Conservation (phyloP, 2,888 invertebrate species). For the Brassicogethes aeneus region DNA sequence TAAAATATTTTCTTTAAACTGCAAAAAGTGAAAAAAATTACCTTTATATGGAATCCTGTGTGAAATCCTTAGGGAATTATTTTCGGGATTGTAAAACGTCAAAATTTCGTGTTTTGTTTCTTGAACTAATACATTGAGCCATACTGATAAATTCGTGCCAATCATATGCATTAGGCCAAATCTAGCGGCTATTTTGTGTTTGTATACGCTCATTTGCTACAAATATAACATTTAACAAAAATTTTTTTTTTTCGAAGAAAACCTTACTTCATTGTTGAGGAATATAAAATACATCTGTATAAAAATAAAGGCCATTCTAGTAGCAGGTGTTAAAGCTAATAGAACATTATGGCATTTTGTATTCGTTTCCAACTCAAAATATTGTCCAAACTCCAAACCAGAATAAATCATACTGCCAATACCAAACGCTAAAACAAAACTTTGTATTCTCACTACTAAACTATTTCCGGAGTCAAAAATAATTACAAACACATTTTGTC, state of each 20-base stretch:
- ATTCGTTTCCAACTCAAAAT: conserved; percentile 85
- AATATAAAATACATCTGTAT: conserved; percentile 98
- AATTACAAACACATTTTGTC: neutral
- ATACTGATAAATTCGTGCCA: conserved; percentile 94
- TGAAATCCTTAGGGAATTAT: conserved; percentile 69
- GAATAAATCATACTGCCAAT: conserved; percentile 98
- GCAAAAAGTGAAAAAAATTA: too few species aligned
- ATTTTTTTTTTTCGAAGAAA: too few species aligned
- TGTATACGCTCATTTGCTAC: conserved; percentile 83
- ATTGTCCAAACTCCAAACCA: conserved; percentile 90
- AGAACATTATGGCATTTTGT: conserved; percentile 89
- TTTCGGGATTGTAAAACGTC: conserved; percentile 83
- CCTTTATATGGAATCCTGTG: conserved; percentile 60
- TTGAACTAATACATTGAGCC: conserved; percentile 89
- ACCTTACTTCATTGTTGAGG: conserved; percentile 83
- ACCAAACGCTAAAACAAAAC: conserved; percentile 69
- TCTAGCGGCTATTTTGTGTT: conserved; percentile 79
- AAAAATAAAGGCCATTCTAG: conserved; percentile 92
- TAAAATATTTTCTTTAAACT: too few species aligned
- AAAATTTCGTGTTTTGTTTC: conserved; percentile 94
- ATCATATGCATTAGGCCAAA: conserved; percentile 99
- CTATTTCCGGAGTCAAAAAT: neutral
- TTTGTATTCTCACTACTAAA: conserved; percentile 1
- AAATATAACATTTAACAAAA: conserved; percentile 24
- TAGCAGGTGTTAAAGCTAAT: conserved; percentile 81